Percentiles rank a stretch among this genome's conserved stretches.
phyloP scores from a whole-genome alignment of 1,140 invertebrate species.

The Papilio glaucus region DNA sequence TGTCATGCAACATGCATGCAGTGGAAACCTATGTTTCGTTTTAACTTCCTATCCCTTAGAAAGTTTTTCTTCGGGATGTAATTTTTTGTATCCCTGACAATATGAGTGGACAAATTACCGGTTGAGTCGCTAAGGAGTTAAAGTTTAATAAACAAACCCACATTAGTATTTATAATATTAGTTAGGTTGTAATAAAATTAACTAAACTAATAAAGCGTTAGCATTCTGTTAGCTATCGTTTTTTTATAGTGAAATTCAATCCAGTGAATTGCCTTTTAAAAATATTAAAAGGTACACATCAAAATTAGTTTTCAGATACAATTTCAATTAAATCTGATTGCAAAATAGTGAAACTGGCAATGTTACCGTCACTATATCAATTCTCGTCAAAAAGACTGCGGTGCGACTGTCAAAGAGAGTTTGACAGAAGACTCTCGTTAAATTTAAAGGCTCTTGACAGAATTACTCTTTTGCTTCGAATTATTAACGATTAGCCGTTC shows the following conservation, averaged over 20 bases:
- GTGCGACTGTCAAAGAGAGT: neutral
- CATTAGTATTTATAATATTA: too few relatives aligned
- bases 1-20: too few relatives aligned
- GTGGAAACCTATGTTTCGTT: too few relatives aligned
- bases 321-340: slow-evolving; percentile 8
- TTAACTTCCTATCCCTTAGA: too few relatives aligned
- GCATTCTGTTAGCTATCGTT: too few relatives aligned
- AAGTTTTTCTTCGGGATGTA: too few relatives aligned
- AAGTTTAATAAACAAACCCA: too few relatives aligned
- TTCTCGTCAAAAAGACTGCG: neutral
- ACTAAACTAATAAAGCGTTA: too few relatives aligned
- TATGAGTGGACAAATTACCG: too few relatives aligned
- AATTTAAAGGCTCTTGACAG: slow-evolving; percentile 2
- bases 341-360: neutral
- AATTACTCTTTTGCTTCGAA: slow-evolving; percentile 9
- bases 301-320: neutral
- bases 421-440: neutral
- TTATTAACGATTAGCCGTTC: slow-evolving; percentile 3
- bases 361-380: neutral
- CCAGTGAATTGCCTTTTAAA: neutral
- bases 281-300: neutral
- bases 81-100: too few relatives aligned
- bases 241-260: neutral
- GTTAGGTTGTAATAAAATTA: too few relatives aligned
- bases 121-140: too few relatives aligned